Evolutionary conservation across 2,113 vertebrate species (phyloP), one percentile per base, ranked within the genome.

Genomic region (Notothenia rossii): DNA sequence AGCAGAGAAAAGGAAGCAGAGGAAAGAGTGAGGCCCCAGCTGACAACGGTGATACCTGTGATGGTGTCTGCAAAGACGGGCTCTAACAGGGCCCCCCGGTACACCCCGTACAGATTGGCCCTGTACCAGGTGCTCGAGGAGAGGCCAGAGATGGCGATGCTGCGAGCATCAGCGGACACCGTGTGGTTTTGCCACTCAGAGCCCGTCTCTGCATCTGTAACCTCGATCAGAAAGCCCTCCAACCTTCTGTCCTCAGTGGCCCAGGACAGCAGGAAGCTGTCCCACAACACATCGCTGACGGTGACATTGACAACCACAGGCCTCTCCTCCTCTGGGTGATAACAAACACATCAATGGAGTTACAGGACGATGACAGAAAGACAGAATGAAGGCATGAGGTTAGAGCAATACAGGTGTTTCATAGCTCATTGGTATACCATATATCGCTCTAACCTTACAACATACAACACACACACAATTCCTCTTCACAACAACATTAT

Each of bases 231-330:
- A 96, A 98, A 99, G 85, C 55, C 94, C 59, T 98, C 95, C 91
- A 94, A 97, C 68, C 85, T 89, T 36, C 95, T 95, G 0, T 94
- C 94, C 0, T 95, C 93, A 29, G 96, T 93, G 0, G 92, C 95
- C 98, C 98, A 99, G 93, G 95, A 96, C 94, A 99, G 90, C 81
- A 89, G 95, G 96, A 99, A 96, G 92, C 96, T 94, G 89, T 97
- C 96, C 96, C 97, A 98, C 84, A 95, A 95, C 83, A 97, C 84
- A 17, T 96, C 49, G 8, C 95, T 92, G 25, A 98, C 87, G 0
- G 92, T 93, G 15, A 98, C 66, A n/a, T 93, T 85, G 73, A 95
- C 95, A 88, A 98, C 92, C 83, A 91, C 86, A 22, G 97, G 96
- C 89, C 95, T 96, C 90, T 95, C 86, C 82, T 96, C 91, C 87